Percentiles rank a stretch among this genome's conserved stretches.
These are phyloP conservation scores for Tringa solitaria DNA, from an alignment of 2,113 vertebrate genomes.

Conservation along the genomic window DNA sequence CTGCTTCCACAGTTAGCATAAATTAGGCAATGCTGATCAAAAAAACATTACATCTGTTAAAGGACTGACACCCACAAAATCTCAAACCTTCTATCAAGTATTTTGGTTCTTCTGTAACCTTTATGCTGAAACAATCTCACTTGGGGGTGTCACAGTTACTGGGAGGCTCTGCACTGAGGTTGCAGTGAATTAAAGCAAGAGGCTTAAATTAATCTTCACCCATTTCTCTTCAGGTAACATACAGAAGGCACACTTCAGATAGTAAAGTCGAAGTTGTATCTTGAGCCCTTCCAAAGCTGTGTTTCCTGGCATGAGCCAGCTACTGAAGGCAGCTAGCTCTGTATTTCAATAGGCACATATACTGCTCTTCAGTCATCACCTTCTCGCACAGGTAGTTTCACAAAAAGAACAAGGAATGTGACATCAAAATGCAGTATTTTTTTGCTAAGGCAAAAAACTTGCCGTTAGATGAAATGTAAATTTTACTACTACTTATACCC, in stretches of 20 bases:
- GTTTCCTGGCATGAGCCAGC: neutral
- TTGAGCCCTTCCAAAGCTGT: neutral
- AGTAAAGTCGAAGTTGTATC: neutral
- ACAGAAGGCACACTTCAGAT: neutral
- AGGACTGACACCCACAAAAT: neutral
- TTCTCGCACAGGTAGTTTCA: fast-evolving
- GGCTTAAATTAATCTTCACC: neutral
- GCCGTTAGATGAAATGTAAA: neutral
- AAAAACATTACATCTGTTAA: neutral
- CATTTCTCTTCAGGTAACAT: neutral
- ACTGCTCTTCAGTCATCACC: fast-evolving
- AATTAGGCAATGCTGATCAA: neutral
- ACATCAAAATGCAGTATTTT: neutral
- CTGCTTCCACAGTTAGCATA: neutral
- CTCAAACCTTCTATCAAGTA: neutral
- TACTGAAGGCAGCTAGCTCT: neutral
- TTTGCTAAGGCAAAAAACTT: neutral
- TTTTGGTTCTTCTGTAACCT: neutral
- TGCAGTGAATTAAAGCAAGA: neutral
- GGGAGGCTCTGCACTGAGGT: neutral
- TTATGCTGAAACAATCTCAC: neutral
- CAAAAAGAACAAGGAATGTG: neutral
- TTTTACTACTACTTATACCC: neutral
- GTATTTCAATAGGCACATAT: fast-evolving
- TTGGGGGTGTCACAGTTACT: neutral